phyloP scores from a whole-genome alignment of 2,797 vertebrate genomes.

The Apogon talboti region DNA sequence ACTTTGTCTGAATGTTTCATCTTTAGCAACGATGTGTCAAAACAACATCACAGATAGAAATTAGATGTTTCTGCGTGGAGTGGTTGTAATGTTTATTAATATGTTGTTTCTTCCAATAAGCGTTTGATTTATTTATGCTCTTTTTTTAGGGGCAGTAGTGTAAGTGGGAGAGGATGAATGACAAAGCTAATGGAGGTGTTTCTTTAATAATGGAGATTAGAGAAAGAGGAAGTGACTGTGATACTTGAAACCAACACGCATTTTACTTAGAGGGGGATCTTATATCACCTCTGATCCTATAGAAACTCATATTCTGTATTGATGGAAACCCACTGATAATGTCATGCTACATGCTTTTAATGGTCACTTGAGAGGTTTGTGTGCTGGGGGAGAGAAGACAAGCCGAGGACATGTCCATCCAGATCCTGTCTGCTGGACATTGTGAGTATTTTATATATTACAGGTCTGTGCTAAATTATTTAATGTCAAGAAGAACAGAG shows the following conservation, averaged over 20 bases:
- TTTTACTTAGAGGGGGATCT: constrained; percentile 16
- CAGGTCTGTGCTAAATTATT: constrained; percentile 29
- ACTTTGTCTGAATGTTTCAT: constrained; percentile 7
- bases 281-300: constrained; percentile 16
- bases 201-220: constrained; percentile 36
- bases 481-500: constrained; percentile 13
- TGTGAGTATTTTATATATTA: constrained; percentile 67
- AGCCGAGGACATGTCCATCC: constrained; percentile 68
- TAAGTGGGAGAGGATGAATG: constrained; percentile 10
- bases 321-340: constrained; percentile 37
- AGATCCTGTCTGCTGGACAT: constrained; percentile 64
- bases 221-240: background rate
- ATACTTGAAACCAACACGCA: constrained; percentile 19
- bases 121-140: constrained; percentile 3
- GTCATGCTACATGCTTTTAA: constrained; percentile 36
- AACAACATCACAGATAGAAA: constrained; percentile 2
- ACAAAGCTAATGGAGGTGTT: constrained; percentile 14
- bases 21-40: constrained; percentile 1
- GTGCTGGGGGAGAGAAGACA: constrained; percentile 30
- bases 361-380: constrained; percentile 43
- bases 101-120: background rate
- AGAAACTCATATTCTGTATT: constrained; percentile 17
- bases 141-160: background rate
- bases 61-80: constrained; percentile 3
- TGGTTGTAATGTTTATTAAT: background rate